A percentile compares a stretch with the other conserved stretches of the same genome.
Evolutionary conservation across 2,113 vertebrate species (phyloP).

Genomic region (Alosa alosa): DNA sequence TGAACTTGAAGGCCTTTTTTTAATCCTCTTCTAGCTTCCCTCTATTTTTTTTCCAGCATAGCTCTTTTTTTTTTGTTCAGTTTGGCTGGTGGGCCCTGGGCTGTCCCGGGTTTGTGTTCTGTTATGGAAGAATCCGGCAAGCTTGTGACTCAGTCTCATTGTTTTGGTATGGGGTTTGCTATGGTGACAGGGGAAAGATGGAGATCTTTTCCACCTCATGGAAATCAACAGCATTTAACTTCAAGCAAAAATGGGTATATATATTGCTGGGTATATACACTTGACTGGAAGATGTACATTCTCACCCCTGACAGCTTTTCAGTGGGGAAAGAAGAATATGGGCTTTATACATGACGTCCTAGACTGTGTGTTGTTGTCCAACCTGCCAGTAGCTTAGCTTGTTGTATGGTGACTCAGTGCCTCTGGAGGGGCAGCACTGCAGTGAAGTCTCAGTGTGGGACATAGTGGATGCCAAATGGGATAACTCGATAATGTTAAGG

Average conservation of each 20-base stretch:
- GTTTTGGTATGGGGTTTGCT: slow-evolving; percentile 59
- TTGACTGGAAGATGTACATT: neutral
- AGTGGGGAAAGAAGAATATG: neutral
- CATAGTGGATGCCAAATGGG: neutral
- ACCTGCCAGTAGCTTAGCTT: neutral
- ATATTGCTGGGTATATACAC: neutral
- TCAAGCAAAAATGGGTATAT: neutral
- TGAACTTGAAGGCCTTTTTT: slow-evolving; percentile 28
- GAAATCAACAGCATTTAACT: neutral
- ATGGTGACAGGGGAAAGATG: slow-evolving; percentile 40
- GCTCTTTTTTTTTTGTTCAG: neutral
- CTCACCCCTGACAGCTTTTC: neutral
- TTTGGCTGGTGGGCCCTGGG: neutral
- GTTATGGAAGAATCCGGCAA: slow-evolving; percentile 44
- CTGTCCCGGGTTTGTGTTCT: slow-evolving; percentile 16
- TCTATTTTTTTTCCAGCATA: neutral
- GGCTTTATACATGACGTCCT: neutral
- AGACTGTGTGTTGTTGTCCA: neutral
- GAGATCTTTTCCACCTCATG: neutral
- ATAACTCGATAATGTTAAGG: slow-evolving; percentile 16
- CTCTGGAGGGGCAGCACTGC: neutral
- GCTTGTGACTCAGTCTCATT: slow-evolving; percentile 54
- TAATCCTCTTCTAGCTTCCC: slow-evolving; percentile 13
- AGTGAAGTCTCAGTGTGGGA: neutral
- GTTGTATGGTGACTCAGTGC: neutral